Base-by-base conservation (phyloP, 53 echinoderm and acorn worm species). In the Pentamera pediparva region DNA sequence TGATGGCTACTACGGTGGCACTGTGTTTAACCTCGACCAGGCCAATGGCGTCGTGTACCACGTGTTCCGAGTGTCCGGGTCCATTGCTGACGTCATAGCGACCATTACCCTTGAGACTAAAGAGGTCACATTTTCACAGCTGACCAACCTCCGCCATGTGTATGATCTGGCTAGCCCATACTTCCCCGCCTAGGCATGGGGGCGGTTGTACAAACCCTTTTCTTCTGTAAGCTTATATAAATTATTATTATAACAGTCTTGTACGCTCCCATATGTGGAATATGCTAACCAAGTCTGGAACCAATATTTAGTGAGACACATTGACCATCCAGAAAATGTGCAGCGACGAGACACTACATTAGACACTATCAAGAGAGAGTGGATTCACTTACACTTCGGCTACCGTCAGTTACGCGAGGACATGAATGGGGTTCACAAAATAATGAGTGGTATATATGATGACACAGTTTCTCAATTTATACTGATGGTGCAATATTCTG, bases 21-120 rank as follows among this genome's bases (percentile, higher is more conserved):
- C 76, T 5, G 77, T 92, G 30, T 77, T 85, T 48, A 92, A 89
- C 52, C 75, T 92, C 17, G 88, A 92, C 40, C 92, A 92, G 39
- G 39, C 35, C 32, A 78, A 82, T 28, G 92, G 92, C 15, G 36
- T 92, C 41, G 39, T 92, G 53, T 92, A 76, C 54, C 77, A 92
- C 77, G 89, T 89, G 32, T 78, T 92, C 36, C 85, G 80, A 6
- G 80, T 89, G 1, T 82, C 82, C 4, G 79, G 81, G 69, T 79
- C 76, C 18, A 18, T 67, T 11, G 82, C 72, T 53, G 78, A 91
- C 74, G 87, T 92, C 89, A 85, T 92, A 43, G 92, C 83, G n/a
- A 74, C 88, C 3, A 50, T 92, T 12, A 36, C 58, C 79, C 15
- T 92, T 6, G 74, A 82, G 6, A 82, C 76, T 32, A 56, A 52